phyloP scores from a whole-genome alignment of 2,113 vertebrate genomes.

The Onychostruthus taczanowskii region DNA sequence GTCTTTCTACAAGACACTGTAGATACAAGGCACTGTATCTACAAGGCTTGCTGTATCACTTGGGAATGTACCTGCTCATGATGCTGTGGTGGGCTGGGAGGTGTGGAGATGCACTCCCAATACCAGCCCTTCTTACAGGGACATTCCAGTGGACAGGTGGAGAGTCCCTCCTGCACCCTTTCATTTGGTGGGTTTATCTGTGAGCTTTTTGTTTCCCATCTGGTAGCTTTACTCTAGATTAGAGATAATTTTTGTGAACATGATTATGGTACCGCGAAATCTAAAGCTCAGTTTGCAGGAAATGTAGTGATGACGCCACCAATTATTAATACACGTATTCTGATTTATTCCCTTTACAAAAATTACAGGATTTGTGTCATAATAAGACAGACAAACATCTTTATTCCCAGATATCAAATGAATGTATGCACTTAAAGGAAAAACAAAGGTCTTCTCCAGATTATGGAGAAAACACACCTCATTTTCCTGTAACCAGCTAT shows the following conservation, averaged over 20 bases:
- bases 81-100: neutral
- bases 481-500: neutral
- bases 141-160: neutral
- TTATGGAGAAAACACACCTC: neutral
- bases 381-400: neutral
- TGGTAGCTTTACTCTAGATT: neutral
- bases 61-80: neutral
- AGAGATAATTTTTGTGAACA: neutral
- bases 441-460: neutral
- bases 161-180: neutral
- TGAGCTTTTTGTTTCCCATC: neutral
- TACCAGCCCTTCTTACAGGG: neutral
- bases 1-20: neutral
- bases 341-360: neutral
- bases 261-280: neutral
- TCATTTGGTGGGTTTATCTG: neutral
- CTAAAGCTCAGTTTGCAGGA: neutral
- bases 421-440: neutral
- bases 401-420: neutral
- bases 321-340: neutral
- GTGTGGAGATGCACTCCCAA: rapidly evolving
- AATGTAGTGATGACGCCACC: neutral
- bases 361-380: neutral
- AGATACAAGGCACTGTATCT: too few relatives aligned
- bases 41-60: rapidly evolving